A percentile compares a stretch with the other conserved stretches of the same genome.
Evolutionary conservation across 2,113 vertebrate species (phyloP).

Genomic region (Bagarius yarrelli): DNA sequence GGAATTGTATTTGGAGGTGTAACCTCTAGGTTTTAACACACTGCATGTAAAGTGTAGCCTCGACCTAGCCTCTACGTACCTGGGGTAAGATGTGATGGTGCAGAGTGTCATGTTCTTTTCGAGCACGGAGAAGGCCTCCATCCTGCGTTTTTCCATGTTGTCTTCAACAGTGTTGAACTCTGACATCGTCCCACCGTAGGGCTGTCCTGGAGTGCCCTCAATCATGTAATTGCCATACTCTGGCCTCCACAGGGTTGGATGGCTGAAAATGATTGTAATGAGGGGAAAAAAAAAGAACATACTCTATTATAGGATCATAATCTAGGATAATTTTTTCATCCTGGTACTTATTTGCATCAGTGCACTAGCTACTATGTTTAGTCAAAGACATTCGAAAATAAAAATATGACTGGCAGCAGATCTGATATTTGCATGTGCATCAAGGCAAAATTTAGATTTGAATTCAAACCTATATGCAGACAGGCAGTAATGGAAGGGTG

Average conservation of each 20-base stretch:
- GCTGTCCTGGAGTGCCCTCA: constrained; percentile 94
- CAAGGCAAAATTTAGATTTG: not conserved
- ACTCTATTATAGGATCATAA: too few relatives aligned
- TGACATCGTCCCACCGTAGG: constrained; percentile 95
- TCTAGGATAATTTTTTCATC: not conserved
- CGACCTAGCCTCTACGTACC: constrained; percentile 63
- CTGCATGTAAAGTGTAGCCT: too few relatives aligned
- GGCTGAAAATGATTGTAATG: constrained; percentile 67
- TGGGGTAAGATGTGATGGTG: constrained; percentile 92
- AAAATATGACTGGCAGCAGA: not conserved
- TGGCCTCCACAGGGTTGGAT: constrained; percentile 96
- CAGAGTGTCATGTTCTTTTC: constrained; percentile 81
- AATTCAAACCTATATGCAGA: constrained; percentile 49
- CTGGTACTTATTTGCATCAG: not conserved
- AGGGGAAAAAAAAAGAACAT: constrained; percentile 6
- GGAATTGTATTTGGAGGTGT: too few relatives aligned
- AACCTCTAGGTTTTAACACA: too few relatives aligned
- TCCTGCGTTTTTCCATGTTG: constrained; percentile 92
- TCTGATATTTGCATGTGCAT: constrained; percentile 1
- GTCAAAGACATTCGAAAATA: not conserved
- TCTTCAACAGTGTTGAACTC: constrained; percentile 98
- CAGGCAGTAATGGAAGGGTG: constrained; percentile 66
- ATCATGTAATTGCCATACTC: constrained; percentile 99
- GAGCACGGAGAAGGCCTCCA: constrained; percentile 85
- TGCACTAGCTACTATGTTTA: not conserved